phyloP scores from a whole-genome alignment of 2,797 vertebrate species.

The Agapornis canus region DNA sequence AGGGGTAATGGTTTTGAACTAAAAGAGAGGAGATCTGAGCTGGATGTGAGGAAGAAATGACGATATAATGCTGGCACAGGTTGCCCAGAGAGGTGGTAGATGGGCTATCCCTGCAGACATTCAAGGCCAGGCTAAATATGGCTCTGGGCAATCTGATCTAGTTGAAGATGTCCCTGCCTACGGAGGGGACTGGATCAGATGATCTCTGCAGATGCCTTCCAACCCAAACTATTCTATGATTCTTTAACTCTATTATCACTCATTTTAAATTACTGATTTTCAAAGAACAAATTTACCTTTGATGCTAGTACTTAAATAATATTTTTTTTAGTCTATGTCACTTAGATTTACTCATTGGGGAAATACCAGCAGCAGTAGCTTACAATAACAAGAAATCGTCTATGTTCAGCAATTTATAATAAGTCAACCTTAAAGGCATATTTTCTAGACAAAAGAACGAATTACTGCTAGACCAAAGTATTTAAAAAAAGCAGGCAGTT shows the following conservation, averaged over 20 bases:
- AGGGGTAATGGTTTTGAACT: neutral
- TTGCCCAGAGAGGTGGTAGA: neutral
- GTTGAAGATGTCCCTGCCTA: neutral
- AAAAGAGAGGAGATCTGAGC: neutral
- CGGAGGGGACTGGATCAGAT: neutral
- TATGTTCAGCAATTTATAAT: neutral
- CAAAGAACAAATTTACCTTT: neutral
- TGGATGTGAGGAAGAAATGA: neutral
- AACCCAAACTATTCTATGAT: neutral
- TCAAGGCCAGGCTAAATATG: neutral
- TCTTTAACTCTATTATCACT: neutral
- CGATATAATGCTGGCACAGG: neutral
- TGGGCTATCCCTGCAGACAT: neutral
- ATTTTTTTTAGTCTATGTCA: neutral
- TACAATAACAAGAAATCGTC: neutral
- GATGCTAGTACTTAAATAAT: neutral
- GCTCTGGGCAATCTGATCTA: neutral
- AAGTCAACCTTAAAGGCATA: neutral
- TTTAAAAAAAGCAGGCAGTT: neutral
- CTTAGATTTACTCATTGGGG: neutral
- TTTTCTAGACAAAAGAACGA: neutral
- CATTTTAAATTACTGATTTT: neutral
- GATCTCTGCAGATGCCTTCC: neutral
- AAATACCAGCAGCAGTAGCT: neutral
- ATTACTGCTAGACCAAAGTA: neutral